Percentiles rank a stretch among this genome's conserved stretches.
Evolutionary conservation across 2,797 vertebrate genomes (phyloP).

Genomic region (Poecilia picta): DNA sequence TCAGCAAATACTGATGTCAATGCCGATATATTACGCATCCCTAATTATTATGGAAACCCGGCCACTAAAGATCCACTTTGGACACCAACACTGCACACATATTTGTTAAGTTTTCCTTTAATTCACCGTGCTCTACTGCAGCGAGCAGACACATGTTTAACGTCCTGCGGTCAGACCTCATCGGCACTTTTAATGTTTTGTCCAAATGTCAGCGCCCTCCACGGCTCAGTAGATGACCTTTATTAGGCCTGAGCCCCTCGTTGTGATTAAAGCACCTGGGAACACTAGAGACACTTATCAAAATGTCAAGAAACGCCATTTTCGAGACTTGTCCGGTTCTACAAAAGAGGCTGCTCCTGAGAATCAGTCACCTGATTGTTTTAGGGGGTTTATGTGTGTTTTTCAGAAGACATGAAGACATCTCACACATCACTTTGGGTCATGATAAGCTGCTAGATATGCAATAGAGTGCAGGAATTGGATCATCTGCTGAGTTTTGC

Average conservation of each 20-base stretch:
- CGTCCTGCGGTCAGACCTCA: neutral
- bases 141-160: neutral
- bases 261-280: constrained; percentile 20
- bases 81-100: neutral
- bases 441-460: neutral
- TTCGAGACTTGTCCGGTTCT: neutral
- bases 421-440: neutral
- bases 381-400: neutral
- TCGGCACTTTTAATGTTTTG: constrained; percentile 15
- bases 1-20: too few relatives aligned
- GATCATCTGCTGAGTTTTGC: neutral
- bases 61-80: neutral
- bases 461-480: neutral
- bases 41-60: neutral
- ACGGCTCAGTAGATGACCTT: constrained; percentile 14
- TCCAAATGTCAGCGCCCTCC: constrained; percentile 16
- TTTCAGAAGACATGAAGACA: neutral
- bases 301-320: constrained; percentile 21
- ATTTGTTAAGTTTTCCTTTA: neutral
- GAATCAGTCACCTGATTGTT: neutral
- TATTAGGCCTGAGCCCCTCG: neutral
- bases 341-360: neutral
- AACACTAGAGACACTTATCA: neutral
- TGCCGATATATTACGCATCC: too few relatives aligned
- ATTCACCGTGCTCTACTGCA: neutral